These are phyloP conservation scores for Etheostoma spectabile DNA, from an alignment of 2,113 vertebrate genomes.

Conservation along the genomic window DNA sequence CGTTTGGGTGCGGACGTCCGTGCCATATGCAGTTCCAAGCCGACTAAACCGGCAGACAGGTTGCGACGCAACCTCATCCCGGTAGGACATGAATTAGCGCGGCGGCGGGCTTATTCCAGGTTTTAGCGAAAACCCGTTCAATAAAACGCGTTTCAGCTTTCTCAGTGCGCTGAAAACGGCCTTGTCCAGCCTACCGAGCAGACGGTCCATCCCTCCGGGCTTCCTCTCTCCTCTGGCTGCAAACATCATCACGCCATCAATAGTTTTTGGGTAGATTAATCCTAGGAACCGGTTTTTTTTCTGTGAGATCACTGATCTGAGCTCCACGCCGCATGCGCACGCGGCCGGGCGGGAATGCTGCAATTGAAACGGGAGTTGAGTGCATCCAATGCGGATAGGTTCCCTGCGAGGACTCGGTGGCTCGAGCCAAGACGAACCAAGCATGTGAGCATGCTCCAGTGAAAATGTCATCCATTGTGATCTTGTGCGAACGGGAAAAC, in stretches of 20 bases:
- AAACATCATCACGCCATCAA: conserved; percentile 60
- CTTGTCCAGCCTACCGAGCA: conserved; percentile 74
- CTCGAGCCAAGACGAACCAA: background rate
- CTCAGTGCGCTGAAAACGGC: conserved; percentile 24
- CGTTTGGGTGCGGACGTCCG: conserved; percentile 73
- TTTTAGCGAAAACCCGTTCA: background rate
- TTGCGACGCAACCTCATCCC: conserved; percentile 90
- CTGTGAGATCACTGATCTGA: conserved; percentile 55
- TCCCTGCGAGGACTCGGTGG: conserved; percentile 27
- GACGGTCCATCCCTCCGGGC: conserved; percentile 13
- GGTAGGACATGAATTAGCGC: conserved; percentile 54
- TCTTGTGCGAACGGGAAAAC: background rate
- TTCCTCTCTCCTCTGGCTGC: conserved; percentile 19
- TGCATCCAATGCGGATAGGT: conserved; percentile 33
- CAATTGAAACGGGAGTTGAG: conserved; percentile 76
- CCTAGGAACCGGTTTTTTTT: conserved; percentile 82
- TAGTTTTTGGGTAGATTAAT: conserved; percentile 62
- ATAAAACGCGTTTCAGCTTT: background rate
- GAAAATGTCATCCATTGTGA: background rate
- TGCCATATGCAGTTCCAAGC: conserved; percentile 94
- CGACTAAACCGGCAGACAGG: conserved; percentile 85
- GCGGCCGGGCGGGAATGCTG: conserved; percentile 78
- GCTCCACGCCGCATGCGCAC: conserved; percentile 46
- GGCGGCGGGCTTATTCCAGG: background rate
- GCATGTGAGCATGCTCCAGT: background rate